Conservation (phyloP, 2,113 vertebrate species). For the Calyptommatus sinebrachiatus region DNA sequence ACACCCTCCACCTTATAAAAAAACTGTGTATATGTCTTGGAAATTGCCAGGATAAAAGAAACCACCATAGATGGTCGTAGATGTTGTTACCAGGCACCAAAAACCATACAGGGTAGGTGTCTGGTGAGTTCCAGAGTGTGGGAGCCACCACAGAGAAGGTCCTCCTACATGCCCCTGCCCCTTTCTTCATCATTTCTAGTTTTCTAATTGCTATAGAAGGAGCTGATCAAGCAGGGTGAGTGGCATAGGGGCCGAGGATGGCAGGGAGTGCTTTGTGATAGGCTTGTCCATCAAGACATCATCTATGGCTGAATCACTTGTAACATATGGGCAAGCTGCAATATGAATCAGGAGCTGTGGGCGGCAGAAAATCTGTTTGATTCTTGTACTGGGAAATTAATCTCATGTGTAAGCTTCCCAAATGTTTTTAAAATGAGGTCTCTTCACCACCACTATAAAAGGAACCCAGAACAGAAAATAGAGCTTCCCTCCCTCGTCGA, state of each 20-base stretch:
- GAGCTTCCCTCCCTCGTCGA: no score
- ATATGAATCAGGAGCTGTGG: conserved; percentile 19
- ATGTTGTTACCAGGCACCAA: no score
- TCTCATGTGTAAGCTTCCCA: not conserved
- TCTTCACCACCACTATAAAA: no score
- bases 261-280: not conserved
- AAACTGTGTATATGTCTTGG: not conserved
- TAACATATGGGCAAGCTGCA: conserved; percentile 1
- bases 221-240: not conserved
- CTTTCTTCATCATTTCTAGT: not conserved
- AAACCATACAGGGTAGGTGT: no score
- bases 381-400: not conserved
- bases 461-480: no score
- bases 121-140: no score
- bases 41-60: not conserved
- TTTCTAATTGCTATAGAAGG: not conserved
- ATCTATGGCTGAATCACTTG: conserved; percentile 7
- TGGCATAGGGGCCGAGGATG: not conserved
- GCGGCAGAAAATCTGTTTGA: conserved; percentile 30
- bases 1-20: not conserved
- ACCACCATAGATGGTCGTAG: not conserved
- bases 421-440: not conserved
- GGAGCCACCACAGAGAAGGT: not conserved
- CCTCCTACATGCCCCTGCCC: no score
- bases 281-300: conserved; percentile 15